Evolutionary conservation across 2,888 invertebrate species (phyloP), one percentile per base, ranked within the genome.

Genomic region (Mythimna ferrago): DNA sequence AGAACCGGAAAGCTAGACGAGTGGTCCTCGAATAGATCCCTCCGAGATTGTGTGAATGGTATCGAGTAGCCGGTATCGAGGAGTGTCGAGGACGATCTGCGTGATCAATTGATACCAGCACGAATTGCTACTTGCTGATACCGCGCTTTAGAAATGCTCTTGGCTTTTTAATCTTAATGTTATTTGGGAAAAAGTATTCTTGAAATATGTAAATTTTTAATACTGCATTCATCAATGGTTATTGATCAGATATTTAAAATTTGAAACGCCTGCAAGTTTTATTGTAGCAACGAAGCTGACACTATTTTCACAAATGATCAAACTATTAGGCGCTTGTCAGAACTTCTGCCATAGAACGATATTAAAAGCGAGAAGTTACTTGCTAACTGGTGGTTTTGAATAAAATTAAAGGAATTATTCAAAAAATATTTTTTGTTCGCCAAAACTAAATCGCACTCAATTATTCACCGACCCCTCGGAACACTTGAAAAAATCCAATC

Each of bases 401-500:
- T 60, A 44, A 58, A 67, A 74, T 60, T 26, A 5, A 21, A 53
- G 10, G 21, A 61, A 81, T 81, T 77, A 87, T 80, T 80, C 81
- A 84, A 86, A 91, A 86, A 87, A 79, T 79, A 85, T 88, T 90
- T 88, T 85, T 81, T 86, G 88, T 89, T 90, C 89, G 88, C 90
- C 58, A 89, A 91, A 93, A 92, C 88, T 92, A 93, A 94, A 92
- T 91, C 92, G 90, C 92, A 91, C 95, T 95, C 93, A 94, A 95
- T 95, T 95, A 96, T 96, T 94, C 96, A 94, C 89, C 92, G 90
- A 90, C 91, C 95, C 93, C 93, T 91, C 88, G 83, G 88, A 91
- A 89, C 94, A 94, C 95, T 95, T 92, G 94, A 95, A 95, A 96
- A 95, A 95, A 95, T 94, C 95, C 94, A 96, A 96, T 96, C 96